Evolutionary conservation across 1,140 invertebrate species (phyloP), one percentile per base, ranked within the genome.

Genomic region (Sminthurides bifidus): DNA sequence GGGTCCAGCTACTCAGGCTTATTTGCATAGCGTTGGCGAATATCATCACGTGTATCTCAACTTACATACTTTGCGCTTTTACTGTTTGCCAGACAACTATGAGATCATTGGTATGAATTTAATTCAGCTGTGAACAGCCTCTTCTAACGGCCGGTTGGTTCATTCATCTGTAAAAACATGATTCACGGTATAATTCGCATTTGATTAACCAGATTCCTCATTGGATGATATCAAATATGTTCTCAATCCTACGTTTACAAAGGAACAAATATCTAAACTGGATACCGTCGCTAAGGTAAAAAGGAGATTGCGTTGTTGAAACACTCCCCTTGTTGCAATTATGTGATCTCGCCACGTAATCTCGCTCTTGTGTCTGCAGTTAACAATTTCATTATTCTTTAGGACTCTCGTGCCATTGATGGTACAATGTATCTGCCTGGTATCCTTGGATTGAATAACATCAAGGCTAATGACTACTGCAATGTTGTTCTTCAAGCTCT

Each of bases 151-250:
- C 17, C 12, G 33, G 33, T 17, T 37, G 12, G 17, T 43, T 52
- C 52, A 45, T 41, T 30, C 2, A 21, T 26, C 27, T 44, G 23
- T 14, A 38, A 35, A 50, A 33, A 41, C 33, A 55, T 26, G 41
- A 10, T 23, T 43, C 23, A 5, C 8, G n/a, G 33, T 52, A 17
- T 4, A 31, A 44, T 45, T 19, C 12, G 33, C 19, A 52, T 38
- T 3, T 23, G 8, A 17, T 35, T 46, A 14, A 8, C 37, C 67
- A 87, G 86, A 99, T 80, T 96, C 93, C 1, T 97, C 94, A 5
- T 71, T 99, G 57, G 93, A 96, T 74, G 95, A 99, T 67, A 98
- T 98, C 29, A 97, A 96, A 72, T 99, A 97, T 77, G 91, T 99
- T 3, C 73, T 99, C 44, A 98, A 98, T 76, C 96, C 96, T 46